Base-by-base conservation (phyloP, 1,140 invertebrate species). In the Hyles euphorbiae region DNA sequence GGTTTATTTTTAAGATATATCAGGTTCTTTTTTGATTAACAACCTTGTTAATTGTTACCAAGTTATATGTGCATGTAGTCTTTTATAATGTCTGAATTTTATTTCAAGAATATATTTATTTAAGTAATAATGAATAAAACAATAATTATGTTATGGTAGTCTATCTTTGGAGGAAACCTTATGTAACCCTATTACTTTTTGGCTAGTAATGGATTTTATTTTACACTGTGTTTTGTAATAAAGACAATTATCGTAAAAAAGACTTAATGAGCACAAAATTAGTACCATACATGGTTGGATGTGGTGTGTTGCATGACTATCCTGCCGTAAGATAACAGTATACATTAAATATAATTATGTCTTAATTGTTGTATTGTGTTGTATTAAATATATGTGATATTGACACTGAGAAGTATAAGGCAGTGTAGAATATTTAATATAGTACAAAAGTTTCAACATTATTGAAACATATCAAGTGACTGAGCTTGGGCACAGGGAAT, bases 391-490 rank as follows among this genome's bases (percentile, higher is more conserved):
- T 52, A 40, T 52, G 50, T 52, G 50, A 52, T 52, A 52, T 34
- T 34, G 9, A 52, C n/a, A 34, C 33, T 52, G 33, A 33, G 8
- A 34, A 52, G 34, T 8, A 0, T 34, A 34, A 10, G 57, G 49
- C 44, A 5, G 34, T 57, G 55, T 40, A 45, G 40, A 54, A 61
- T 57, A 47, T 61, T 48, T 61, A 58, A 45, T 61, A 72, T 61
- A 72, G 70, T 72, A 72, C 67, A 72, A 69, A 67, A 52, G 60
- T 72, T 72, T 63, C 58, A 72, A 53, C 46, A 46, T 53, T 60
- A 32, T 53, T 67, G 58, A 63, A 69, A 67, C 67, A 65, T 67
- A 72, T 72, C 60, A 67, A 61, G 43, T 63, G 58, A 67, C 60
- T 69, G 64, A 65, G 43, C 53, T 62, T 54, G 55, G n/a, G 9